These are phyloP conservation scores for Semnopithecus entellus DNA, from an alignment of 2,113 vertebrate species.

Conservation along the genomic window DNA sequence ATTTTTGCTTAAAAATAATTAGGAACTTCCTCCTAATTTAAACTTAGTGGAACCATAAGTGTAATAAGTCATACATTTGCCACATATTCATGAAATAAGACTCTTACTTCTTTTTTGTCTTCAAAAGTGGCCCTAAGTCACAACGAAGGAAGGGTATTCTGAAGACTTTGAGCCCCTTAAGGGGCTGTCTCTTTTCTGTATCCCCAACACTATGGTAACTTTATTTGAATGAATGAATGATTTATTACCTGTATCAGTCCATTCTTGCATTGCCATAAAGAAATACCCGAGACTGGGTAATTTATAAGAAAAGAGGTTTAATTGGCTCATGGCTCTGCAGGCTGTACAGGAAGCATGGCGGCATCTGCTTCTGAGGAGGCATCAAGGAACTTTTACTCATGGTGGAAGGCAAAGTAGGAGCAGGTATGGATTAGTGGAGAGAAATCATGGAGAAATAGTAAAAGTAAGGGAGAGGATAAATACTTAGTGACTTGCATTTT, in stretches of 20 bases:
- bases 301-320: too few species aligned
- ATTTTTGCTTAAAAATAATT: slow-evolving; percentile 27
- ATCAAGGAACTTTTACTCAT: too few species aligned
- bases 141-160: not conserved
- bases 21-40: not conserved
- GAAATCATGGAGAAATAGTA: not conserved
- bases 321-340: too few species aligned
- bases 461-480: not conserved
- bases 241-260: not conserved
- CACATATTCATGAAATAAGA: not conserved
- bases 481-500: not conserved
- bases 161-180: not conserved
- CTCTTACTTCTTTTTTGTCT: not conserved
- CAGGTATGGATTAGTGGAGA: not conserved
- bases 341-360: too few species aligned
- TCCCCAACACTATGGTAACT: not conserved
- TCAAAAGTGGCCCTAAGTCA: not conserved
- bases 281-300: too few species aligned
- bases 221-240: not conserved
- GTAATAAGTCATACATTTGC: not conserved
- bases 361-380: too few species aligned
- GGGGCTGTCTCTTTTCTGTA: not conserved
- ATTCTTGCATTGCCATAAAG: too few species aligned
- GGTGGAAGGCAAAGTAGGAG: too few species aligned
- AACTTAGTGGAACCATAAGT: not conserved